Evolutionary conservation across 1,140 invertebrate genomes (phyloP).

Genomic region (Brachionus paranguensis): DNA sequence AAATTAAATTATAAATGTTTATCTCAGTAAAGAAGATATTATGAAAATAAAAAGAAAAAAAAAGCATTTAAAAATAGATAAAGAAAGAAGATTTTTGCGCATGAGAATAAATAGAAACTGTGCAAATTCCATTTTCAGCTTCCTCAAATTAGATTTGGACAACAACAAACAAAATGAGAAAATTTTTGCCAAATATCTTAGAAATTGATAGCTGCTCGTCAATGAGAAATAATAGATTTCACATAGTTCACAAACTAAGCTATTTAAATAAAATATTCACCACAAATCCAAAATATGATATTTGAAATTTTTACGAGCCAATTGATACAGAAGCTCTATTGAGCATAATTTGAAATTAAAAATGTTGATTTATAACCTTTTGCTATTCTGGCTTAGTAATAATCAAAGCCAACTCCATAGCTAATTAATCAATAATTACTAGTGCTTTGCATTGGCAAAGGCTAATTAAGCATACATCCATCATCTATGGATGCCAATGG

Average conservation of each 20-base stretch:
- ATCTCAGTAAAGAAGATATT: background rate
- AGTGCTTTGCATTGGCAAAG: background rate
- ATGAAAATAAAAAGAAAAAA: background rate
- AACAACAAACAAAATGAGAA: background rate
- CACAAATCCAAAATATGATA: background rate
- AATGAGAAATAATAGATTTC: background rate
- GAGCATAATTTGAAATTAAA: conserved; percentile 9
- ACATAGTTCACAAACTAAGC: background rate
- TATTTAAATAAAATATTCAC: background rate
- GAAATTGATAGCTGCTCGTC: background rate
- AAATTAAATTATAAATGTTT: background rate
- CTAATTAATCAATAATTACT: conserved; percentile 7
- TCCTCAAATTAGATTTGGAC: background rate
- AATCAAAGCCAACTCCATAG: background rate
- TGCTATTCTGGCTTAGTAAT: background rate
- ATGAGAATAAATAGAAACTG: background rate
- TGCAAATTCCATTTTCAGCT: background rate
- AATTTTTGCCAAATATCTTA: background rate
- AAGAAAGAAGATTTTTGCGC: background rate
- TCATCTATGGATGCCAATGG: background rate
- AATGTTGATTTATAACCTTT: conserved; percentile 11
- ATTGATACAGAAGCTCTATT: background rate
- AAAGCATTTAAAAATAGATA: background rate
- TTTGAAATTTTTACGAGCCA: background rate
- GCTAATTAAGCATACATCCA: background rate